Percentiles rank a stretch among this genome's conserved stretches.
Evolutionary conservation across 53 echinoderm and acorn worm genomes (phyloP).

Genomic region (Temnopleurus reevesii): DNA sequence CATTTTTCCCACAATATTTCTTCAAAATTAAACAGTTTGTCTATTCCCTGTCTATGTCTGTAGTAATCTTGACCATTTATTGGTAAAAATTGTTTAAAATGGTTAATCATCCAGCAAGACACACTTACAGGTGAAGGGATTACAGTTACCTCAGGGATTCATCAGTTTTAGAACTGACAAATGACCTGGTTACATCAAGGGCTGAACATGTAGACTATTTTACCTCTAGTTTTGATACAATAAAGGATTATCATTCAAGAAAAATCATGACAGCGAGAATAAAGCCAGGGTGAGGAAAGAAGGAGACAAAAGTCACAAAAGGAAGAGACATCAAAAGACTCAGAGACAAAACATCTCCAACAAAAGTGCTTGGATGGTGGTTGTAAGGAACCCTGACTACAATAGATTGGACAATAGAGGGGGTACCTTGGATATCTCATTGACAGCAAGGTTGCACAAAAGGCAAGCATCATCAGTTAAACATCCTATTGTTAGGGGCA

Average conservation of each 20-base stretch:
- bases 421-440: conserved; percentile 7
- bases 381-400: conserved; percentile 2
- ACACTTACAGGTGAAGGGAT: too few species aligned
- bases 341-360: conserved; percentile 25
- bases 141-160: too few species aligned
- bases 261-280: conserved; percentile 31
- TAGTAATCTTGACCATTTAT: too few species aligned
- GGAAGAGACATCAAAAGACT: not conserved
- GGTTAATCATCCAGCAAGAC: too few species aligned
- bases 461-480: conserved; percentile 38
- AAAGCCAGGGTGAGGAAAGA: conserved; percentile 12
- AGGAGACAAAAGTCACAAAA: not conserved
- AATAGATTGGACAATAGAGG: conserved; percentile 24
- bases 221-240: conserved; percentile 19
- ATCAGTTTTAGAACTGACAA: too few species aligned
- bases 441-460: conserved; percentile 6
- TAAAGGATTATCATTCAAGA: conserved; percentile 48
- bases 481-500: not conserved
- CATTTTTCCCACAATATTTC: too few species aligned
- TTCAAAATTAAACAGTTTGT: too few species aligned
- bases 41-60: too few species aligned
- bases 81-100: too few species aligned
- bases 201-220: too few species aligned
- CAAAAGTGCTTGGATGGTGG: conserved; percentile 28
- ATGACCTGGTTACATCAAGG: too few species aligned